phyloP scores from a whole-genome alignment of 2,113 vertebrate genomes.

The Ophthalmolycus amberensis region DNA sequence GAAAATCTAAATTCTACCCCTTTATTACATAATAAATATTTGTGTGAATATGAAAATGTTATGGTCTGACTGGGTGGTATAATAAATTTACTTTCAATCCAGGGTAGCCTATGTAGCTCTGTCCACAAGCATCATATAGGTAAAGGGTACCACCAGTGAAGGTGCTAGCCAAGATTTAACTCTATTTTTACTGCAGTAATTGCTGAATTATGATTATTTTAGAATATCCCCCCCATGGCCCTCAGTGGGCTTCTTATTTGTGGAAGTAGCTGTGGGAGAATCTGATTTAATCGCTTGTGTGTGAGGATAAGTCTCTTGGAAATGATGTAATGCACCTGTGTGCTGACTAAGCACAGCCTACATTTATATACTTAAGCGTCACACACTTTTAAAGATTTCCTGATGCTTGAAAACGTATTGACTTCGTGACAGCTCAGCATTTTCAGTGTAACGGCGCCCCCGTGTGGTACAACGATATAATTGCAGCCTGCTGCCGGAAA shows the following conservation, averaged over 20 bases:
- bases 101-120: not conserved
- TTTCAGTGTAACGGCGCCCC: constrained; percentile 33
- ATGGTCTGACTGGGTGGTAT: not conserved
- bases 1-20: no score
- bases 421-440: not conserved
- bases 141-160: not conserved
- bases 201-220: not conserved
- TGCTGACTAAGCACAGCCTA: not conserved
- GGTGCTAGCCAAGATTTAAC: not conserved
- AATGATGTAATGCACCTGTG: not conserved
- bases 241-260: not conserved
- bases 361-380: not conserved
- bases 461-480: constrained; percentile 24
- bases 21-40: not conserved
- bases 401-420: not conserved
- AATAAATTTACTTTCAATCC: not conserved
- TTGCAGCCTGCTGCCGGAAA: constrained; percentile 23
- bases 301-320: not conserved
- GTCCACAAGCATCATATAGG: not conserved
- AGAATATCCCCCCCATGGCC: not conserved
- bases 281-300: not conserved
- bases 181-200: not conserved
- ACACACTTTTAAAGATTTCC: not conserved
- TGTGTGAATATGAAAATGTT: constrained; percentile 6
- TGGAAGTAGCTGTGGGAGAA: not conserved